These are phyloP conservation scores for Eustalomyia histrio DNA, from an alignment of 2,888 invertebrate genomes.

Conservation along the genomic window DNA sequence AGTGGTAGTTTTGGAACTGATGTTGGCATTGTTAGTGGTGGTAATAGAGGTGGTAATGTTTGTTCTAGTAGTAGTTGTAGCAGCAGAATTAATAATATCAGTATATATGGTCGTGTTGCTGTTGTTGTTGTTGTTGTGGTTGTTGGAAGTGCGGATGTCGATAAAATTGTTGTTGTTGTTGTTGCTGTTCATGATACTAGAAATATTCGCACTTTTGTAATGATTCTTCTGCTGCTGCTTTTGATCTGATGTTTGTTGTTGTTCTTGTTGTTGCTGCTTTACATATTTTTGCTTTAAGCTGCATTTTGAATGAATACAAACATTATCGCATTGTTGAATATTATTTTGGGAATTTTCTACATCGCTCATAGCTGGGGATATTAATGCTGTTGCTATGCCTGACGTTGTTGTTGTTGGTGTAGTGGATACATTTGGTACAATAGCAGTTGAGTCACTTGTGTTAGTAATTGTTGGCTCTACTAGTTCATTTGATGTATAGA, in stretches of 20 bases:
- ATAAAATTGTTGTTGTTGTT: slow-evolving; percentile 33
- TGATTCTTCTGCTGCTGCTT: slow-evolving; percentile 52
- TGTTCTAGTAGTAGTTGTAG: slow-evolving; percentile 4
- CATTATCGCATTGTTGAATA: slow-evolving; percentile 58
- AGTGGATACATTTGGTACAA: slow-evolving; percentile 35
- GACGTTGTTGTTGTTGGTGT: slow-evolving; percentile 29
- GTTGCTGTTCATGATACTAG: slow-evolving; percentile 13
- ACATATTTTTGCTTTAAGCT: slow-evolving; percentile 63
- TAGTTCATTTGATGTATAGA: slow-evolving; percentile 28
- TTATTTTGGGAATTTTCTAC: slow-evolving; percentile 43
- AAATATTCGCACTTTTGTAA: slow-evolving; percentile 47
- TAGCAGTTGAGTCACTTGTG: slow-evolving; percentile 48
- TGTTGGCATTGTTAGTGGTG: slow-evolving; percentile 49
- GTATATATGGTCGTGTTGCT: slow-evolving; percentile 38
- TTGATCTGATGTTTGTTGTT: slow-evolving; percentile 12
- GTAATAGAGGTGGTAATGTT: slow-evolving; percentile 32
- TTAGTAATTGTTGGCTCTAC: slow-evolving; percentile 37
- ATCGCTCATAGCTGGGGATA: slow-evolving; percentile 33
- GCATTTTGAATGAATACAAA: slow-evolving; percentile 62
- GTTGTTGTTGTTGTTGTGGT: slow-evolving; percentile 36
- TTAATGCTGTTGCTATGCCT: slow-evolving; percentile 40
- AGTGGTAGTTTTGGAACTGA: slow-evolving; percentile 12
- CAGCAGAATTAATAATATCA: slow-evolving; percentile 4
- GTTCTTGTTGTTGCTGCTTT: slow-evolving; percentile 16
- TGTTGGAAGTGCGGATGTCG: slow-evolving; percentile 47